Evolutionary conservation across 2,888 invertebrate genomes (phyloP), one percentile per base, ranked within the genome.

Genomic region (Sarcophaga caerulescens): DNA sequence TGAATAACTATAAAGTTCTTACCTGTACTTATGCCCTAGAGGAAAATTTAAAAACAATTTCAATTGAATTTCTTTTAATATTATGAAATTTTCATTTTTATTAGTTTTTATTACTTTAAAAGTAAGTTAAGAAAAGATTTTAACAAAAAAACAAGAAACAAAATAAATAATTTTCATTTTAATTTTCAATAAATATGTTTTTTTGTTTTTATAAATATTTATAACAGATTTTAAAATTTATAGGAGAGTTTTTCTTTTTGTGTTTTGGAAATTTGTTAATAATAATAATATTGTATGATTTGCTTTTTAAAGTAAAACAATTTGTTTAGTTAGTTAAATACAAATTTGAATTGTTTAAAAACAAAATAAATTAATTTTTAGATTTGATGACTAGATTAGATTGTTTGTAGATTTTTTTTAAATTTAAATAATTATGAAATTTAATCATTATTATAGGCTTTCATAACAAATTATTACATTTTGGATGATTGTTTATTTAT

Each of bases 101-200:
- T 73, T 77, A 44, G 60, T 60, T 73, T 57, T 75, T 79, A 80
- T 83, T 85, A 81, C 62, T 85, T 85, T 73, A 47, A 84, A 80
- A 85, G 85, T 85, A 84, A 66, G 79, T 82, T 82, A 75, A 69
- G 84, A 84, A 63, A 74, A 85, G 52, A 23, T 74, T 66, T 77
- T 84, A 85, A 85, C 84, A 84, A 84, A 84, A 84, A 63, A 77
- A 68, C 14, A 1, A 4, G 17, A 52, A 52, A 52, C 17, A 52
- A 52, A 52, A 52, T 52, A 14, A 17, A 14, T 52, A 52, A 52
- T 52, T 14, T 14, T 52, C 14, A 52, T 12, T 47, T 14, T 47
- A 14, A 14, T 14, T 17, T 77, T 70, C 69, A 17, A 35, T 59
- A 44, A 14, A 68, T 77, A 66, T 19, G 62, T 68, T 66, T 3